Evolutionary conservation across 2,888 invertebrate genomes (phyloP).

Genomic region (Octodonta nipae): DNA sequence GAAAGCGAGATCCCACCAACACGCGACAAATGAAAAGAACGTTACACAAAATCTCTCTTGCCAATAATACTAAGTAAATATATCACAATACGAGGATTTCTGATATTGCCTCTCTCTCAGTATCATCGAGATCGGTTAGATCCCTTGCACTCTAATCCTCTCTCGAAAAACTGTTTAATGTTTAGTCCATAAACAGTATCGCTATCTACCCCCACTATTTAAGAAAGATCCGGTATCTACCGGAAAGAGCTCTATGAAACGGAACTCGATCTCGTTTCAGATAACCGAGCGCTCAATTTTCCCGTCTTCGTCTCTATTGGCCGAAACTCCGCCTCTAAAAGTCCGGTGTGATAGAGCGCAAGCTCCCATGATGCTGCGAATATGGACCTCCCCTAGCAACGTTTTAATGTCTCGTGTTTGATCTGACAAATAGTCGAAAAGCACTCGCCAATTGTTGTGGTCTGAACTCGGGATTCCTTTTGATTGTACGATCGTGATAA

Average conservation of each 20-base stretch:
- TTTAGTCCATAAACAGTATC: slow-evolving; percentile 35
- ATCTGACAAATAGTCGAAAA: slow-evolving; percentile 18
- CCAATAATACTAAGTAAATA: slow-evolving; percentile 27
- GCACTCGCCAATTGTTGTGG: slow-evolving; percentile 16
- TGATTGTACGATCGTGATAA: too few relatives aligned
- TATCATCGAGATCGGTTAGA: slow-evolving; percentile 29
- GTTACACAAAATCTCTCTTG: slow-evolving; percentile 20
- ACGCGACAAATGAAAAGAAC: slow-evolving; percentile 23
- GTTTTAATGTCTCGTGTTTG: slow-evolving; percentile 16
- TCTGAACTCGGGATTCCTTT: slow-evolving; percentile 8
- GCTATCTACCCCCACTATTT: slow-evolving; percentile 30
- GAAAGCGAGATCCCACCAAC: slow-evolving; percentile 16
- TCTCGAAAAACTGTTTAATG: slow-evolving; percentile 35
- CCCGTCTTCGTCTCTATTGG: slow-evolving; percentile 4
- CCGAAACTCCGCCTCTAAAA: slow-evolving; percentile 14
- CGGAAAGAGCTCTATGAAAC: slow-evolving; percentile 17
- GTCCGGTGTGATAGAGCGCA: slow-evolving; percentile 18
- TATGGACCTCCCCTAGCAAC: slow-evolving; percentile 34
- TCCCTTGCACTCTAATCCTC: slow-evolving; percentile 31
- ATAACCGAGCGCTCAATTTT: slow-evolving; percentile 8
- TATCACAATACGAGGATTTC: slow-evolving; percentile 22
- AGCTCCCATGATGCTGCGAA: slow-evolving; percentile 13
- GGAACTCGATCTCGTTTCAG: slow-evolving; percentile 9
- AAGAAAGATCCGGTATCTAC: slow-evolving; percentile 26
- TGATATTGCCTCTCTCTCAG: slow-evolving; percentile 4